A percentile compares a stretch with the other conserved stretches of the same genome.
Evolutionary conservation across 2,113 vertebrate genomes (phyloP).

Genomic region (Calidris pygmaea): DNA sequence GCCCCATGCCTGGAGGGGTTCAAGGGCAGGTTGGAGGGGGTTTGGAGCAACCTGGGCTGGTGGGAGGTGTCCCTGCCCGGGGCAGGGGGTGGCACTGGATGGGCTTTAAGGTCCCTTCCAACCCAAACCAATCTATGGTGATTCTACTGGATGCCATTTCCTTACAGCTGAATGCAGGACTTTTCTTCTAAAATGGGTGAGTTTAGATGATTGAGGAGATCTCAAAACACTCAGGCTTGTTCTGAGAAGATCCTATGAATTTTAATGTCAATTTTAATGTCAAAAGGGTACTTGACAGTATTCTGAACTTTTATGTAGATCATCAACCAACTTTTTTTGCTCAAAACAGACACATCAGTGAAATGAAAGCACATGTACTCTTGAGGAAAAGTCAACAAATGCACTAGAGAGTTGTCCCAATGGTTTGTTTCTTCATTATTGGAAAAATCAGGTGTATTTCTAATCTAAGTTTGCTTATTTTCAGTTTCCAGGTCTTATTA

Average conservation of each 20-base stretch:
- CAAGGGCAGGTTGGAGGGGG: background rate
- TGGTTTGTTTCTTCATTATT: background rate
- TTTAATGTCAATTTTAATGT: background rate
- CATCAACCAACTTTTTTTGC: background rate
- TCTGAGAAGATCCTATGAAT: background rate
- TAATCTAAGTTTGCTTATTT: background rate
- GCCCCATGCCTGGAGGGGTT: background rate
- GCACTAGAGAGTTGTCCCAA: background rate
- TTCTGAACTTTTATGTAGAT: background rate
- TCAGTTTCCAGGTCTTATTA: background rate
- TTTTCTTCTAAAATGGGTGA: background rate
- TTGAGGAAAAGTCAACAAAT: background rate
- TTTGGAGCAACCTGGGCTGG: background rate
- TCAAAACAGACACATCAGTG: background rate
- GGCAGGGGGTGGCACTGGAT: background rate
- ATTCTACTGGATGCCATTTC: background rate
- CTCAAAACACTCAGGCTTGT: background rate
- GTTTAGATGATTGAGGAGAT: background rate
- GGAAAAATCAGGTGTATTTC: background rate
- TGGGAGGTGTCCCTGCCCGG: background rate
- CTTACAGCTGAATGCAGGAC: accelerated
- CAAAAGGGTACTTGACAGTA: background rate
- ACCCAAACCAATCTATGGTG: background rate
- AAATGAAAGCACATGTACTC: background rate
- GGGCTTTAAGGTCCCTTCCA: background rate